Conservation (phyloP, 1,140 invertebrate species). For the Pogonomyrmex barbatus region DNA sequence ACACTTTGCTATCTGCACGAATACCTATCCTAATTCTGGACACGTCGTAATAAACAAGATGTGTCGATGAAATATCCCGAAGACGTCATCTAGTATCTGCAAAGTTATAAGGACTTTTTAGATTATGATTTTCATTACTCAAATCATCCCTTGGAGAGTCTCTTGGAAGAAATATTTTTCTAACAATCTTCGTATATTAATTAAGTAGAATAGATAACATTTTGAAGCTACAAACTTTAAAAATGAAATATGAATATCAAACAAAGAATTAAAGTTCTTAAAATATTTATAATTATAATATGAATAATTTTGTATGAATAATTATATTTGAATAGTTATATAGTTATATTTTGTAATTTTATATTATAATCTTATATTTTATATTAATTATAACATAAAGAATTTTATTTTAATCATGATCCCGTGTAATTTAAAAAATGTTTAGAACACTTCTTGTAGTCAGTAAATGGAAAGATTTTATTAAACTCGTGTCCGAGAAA, state of each 20-base stretch:
- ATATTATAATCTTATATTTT: no score
- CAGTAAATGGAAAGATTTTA: neutral
- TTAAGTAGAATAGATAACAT: neutral
- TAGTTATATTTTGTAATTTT: no score
- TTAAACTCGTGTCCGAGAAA: neutral
- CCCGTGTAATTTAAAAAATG: neutral
- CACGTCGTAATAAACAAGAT: neutral
- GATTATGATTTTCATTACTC: neutral
- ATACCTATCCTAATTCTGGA: slow-evolving; percentile 11
- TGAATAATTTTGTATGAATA: no score
- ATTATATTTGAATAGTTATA: no score
- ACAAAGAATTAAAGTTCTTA: neutral
- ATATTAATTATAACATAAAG: no score
- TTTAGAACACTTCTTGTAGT: neutral
- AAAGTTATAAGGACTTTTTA: neutral
- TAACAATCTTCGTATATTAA: neutral
- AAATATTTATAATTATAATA: neutral
- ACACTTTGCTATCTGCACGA: neutral
- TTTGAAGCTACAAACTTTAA: neutral
- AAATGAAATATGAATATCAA: slow-evolving; percentile 3
- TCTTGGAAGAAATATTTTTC: neutral
- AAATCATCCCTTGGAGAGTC: neutral
- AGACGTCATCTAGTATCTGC: neutral
- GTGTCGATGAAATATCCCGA: slow-evolving; percentile 3
- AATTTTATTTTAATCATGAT: neutral